Evolutionary conservation across 2,797 vertebrate species (phyloP).

Genomic region (Lacerta agilis): DNA sequence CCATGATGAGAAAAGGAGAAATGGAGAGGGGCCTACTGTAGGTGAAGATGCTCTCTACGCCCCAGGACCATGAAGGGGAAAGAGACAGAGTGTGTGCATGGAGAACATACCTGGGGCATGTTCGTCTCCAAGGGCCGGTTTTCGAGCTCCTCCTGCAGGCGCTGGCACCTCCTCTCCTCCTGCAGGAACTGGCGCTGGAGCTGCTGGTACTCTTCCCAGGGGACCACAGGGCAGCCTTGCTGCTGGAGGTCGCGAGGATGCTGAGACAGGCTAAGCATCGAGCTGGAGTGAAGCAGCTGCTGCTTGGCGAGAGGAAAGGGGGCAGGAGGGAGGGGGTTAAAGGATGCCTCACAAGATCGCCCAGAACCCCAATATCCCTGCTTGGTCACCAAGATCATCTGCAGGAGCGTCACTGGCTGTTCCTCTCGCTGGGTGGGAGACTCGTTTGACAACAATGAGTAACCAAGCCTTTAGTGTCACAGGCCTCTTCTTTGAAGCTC

Average conservation of each 20-base stretch:
- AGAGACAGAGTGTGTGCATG: neutral
- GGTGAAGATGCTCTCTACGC: rapidly evolving
- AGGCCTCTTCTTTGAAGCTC: too few relatives aligned
- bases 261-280: constrained; percentile 71
- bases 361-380: too few relatives aligned
- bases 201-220: constrained; percentile 78
- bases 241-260: constrained; percentile 76
- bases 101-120: constrained; percentile 80
- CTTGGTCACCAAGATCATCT: too few relatives aligned
- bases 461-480: too few relatives aligned
- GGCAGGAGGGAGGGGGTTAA: neutral
- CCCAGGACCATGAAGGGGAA: rapidly evolving
- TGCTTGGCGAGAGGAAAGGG: neutral
- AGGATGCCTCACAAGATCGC: neutral
- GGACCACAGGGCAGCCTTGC: constrained; percentile 76
- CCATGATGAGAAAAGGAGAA: neutral
- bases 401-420: too few relatives aligned
- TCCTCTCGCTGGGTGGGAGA: too few relatives aligned
- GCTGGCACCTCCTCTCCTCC: constrained; percentile 80
- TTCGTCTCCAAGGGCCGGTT: constrained; percentile 78
- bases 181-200: constrained; percentile 82
- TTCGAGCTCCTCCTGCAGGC: constrained; percentile 82
- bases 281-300: constrained; percentile 75
- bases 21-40: neutral
- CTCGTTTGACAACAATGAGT: too few relatives aligned